phyloP scores from a whole-genome alignment of 2,888 invertebrate genomes.

The Itoplectis maculator region DNA sequence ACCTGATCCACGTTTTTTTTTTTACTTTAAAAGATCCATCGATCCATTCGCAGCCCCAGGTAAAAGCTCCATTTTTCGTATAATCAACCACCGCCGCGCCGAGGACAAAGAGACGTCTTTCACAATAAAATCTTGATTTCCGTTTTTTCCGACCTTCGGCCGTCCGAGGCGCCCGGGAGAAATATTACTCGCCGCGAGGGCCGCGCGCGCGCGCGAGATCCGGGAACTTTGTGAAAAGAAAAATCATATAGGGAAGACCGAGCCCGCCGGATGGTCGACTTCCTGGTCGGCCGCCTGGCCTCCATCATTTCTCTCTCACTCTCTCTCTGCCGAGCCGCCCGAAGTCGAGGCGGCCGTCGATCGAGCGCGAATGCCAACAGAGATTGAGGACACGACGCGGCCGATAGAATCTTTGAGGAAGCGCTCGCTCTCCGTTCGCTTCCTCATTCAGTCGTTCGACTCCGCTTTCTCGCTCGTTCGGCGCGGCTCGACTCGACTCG shows the following conservation, averaged over 20 bases:
- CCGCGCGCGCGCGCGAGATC: no score
- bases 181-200: conserved; percentile 28
- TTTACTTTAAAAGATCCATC: no score
- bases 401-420: conserved; percentile 58
- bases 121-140: conserved; percentile 1
- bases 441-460: no score
- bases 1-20: no score
- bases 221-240: conserved; percentile 34
- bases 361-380: conserved; percentile 61
- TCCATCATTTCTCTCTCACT: conserved; percentile 57
- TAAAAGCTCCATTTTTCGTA: background rate
- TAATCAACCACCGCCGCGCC: background rate
- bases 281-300: conserved; percentile 12
- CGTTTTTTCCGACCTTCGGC: conserved; percentile 18
- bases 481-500: no score
- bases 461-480: no score
- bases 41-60: no score
- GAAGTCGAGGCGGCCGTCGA: conserved; percentile 35
- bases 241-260: conserved; percentile 47
- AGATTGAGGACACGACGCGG: conserved; percentile 61
- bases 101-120: background rate
- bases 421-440: no score
- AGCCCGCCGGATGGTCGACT: conserved; percentile 53
- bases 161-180: background rate
- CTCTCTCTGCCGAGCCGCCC: no score